Percentiles rank a stretch among this genome's conserved stretches.
These are phyloP conservation scores for Epizoanthus fatuus DNA, from an alignment of 92 coral and sea anemone genomes.

Conservation along the genomic window DNA sequence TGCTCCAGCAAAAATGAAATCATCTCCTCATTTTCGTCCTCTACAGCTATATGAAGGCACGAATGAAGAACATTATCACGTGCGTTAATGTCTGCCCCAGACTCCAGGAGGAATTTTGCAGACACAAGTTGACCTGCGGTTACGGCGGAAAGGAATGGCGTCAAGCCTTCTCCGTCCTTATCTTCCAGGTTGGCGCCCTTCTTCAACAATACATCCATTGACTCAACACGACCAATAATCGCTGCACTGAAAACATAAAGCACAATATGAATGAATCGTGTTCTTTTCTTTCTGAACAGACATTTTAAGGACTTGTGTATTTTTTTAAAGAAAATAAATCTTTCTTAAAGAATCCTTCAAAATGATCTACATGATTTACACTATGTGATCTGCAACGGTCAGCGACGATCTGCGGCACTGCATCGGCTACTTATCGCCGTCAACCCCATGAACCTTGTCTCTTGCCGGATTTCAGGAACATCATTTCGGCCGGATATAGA, in stretches of 20 bases:
- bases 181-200: slow-evolving; percentile 51
- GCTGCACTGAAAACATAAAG: slow-evolving; percentile 66
- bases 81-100: slow-evolving; percentile 75
- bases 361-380: no score
- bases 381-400: no score
- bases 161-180: slow-evolving; percentile 64
- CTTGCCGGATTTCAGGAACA: no score
- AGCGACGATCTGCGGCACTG: no score
- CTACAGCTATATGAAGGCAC: slow-evolving; percentile 80
- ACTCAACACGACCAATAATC: slow-evolving; percentile 60
- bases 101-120: slow-evolving; percentile 63
- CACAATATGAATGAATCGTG: neutral
- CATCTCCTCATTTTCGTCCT: slow-evolving; percentile 55
- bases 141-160: slow-evolving; percentile 75
- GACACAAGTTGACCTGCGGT: slow-evolving; percentile 66
- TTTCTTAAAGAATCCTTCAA: no score
- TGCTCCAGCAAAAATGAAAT: slow-evolving; percentile 57
- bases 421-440: no score
- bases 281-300: neutral
- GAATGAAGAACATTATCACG: slow-evolving; percentile 76
- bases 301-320: no score
- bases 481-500: no score
- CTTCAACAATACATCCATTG: slow-evolving; percentile 50
- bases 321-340: no score
- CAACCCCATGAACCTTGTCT: no score